These are phyloP conservation scores for Acanthiza pusilla DNA, from an alignment of 2,797 vertebrate species.

Conservation along the genomic window DNA sequence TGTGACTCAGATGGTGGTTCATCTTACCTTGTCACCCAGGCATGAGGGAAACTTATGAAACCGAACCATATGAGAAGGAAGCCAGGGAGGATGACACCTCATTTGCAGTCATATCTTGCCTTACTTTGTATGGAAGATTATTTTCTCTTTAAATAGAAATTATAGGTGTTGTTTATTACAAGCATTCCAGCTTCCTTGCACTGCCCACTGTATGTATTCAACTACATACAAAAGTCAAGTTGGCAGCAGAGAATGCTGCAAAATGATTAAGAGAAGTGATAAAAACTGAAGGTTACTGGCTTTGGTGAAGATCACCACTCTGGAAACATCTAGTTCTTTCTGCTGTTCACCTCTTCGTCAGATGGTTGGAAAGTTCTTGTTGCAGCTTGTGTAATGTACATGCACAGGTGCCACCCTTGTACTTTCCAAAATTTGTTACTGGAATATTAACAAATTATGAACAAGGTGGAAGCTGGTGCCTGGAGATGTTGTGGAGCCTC, in stretches of 20 bases:
- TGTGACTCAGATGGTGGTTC: background rate
- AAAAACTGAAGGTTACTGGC: background rate
- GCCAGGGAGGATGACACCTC: background rate
- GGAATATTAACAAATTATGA: background rate
- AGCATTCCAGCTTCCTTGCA: background rate
- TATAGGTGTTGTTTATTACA: background rate
- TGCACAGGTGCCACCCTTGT: background rate
- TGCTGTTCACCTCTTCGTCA: background rate
- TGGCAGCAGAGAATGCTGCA: background rate
- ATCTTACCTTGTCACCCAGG: background rate
- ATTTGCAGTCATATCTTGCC: background rate
- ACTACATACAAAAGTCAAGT: background rate
- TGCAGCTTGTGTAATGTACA: background rate
- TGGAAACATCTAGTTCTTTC: background rate
- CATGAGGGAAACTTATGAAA: background rate
- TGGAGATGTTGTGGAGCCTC: background rate
- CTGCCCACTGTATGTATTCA: background rate
- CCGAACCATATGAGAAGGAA: background rate
- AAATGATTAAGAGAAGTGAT: background rate
- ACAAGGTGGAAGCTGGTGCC: background rate
- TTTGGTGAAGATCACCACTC: background rate
- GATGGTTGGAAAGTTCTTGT: background rate
- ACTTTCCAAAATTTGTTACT: background rate
- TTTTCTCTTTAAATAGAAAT: background rate
- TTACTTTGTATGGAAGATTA: background rate